Evolutionary conservation across 1,140 invertebrate species (phyloP).

Genomic region (Dreissena rostriformis): DNA sequence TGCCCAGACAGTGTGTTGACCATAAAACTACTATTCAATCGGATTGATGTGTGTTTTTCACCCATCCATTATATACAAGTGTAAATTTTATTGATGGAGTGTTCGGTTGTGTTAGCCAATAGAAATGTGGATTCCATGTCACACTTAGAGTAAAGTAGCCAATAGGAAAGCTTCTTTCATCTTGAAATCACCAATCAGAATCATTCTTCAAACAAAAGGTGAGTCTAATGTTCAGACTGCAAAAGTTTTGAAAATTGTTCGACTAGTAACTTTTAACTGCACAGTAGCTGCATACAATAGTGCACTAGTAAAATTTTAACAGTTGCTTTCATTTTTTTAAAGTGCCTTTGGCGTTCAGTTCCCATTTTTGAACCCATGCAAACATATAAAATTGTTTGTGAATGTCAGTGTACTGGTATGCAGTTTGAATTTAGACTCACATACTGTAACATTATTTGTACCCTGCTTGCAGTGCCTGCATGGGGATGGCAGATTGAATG

Average conservation of each 20-base stretch:
- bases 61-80: background rate
- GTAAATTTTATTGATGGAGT: background rate
- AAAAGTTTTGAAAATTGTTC: background rate
- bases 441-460: background rate
- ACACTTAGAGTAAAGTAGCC: too few relatives aligned
- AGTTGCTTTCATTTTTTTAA: too few relatives aligned
- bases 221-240: conserved; percentile 12
- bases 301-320: too few relatives aligned
- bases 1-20: conserved; percentile 32
- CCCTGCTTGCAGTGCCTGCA: too few relatives aligned
- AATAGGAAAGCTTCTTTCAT: too few relatives aligned
- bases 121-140: background rate
- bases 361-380: background rate
- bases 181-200: too few relatives aligned
- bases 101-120: background rate
- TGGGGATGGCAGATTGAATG: too few relatives aligned
- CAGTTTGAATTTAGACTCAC: conserved; percentile 10
- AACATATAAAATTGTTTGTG: background rate
- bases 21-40: conserved; percentile 24
- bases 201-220: background rate
- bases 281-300: conserved; percentile 7
- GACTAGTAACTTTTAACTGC: conserved; percentile 1
- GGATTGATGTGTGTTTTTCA: conserved; percentile 61
- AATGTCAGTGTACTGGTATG: background rate
- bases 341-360: too few relatives aligned